Base-by-base conservation (phyloP, 2,888 invertebrate genomes). In the Scaptomyza parva region DNA sequence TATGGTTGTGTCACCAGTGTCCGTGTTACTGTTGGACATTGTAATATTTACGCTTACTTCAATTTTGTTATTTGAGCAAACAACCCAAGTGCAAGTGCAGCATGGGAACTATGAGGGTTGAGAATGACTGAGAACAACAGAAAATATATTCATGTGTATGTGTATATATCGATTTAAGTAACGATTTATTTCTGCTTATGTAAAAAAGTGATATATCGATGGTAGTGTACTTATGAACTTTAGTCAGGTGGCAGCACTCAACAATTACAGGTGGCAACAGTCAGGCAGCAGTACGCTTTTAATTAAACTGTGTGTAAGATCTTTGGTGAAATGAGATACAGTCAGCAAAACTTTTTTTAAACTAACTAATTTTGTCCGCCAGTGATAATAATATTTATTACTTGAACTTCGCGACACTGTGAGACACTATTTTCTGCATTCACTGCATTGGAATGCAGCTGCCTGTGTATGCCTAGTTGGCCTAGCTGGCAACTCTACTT, bases 1-100 rank as follows among this genome's bases (percentile, higher is more conserved):
- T 18, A 87, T 77, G 26, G 80, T 62, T 40, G 91, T 91, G 52
- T 91, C 91, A 3, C 91, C 91, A 7, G 91, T 91, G 74, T 91
- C 91, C 37, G 91, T 91, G 52, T 90, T 90, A 48, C 74, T 84
- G 33, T 77, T 78, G 35, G 89, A 75, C 92, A 92, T 92, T 54
- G 78, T 89, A 17, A 91, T 90, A 76, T 89, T 86, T 59, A 92
- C 80, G 70, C 83, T 79, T 65, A 92, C 52, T 67, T 88, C 85
- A 91, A 92, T 91, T 88, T 91, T 92, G 90, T 28, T 50, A 47
- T 52, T 50, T 58, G 55, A 52, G 54, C 51, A 50, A 48, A 58
- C 50, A 61, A 50, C 20, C 26, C 44, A 61, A 66, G 20, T 60
- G 62, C 63, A 65, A 55, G 20, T 45, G 73, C 66, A 73, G 54